Conservation (phyloP, 2,888 invertebrate genomes). For the Epirrita christyi region DNA sequence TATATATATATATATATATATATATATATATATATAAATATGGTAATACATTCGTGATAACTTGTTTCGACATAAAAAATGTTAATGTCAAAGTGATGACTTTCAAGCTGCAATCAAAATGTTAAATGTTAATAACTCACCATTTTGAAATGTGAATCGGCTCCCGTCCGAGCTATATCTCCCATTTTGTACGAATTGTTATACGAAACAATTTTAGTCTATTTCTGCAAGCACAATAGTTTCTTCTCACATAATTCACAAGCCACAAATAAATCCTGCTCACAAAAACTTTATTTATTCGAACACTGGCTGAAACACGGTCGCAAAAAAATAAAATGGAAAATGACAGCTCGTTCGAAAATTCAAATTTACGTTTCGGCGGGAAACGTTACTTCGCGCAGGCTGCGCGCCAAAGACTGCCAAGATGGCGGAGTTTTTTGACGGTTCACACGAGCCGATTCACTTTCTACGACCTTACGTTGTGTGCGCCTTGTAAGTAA, state of each 20-base stretch:
- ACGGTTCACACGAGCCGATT: conserved; percentile 83
- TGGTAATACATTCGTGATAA: conserved; percentile 47
- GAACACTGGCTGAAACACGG: conserved; percentile 66
- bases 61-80: conserved; percentile 44
- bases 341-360: conserved; percentile 56
- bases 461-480: conserved; percentile 85
- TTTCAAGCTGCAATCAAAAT: conserved; percentile 10
- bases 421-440: conserved; percentile 83
- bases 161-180: conserved; percentile 68
- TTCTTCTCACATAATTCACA: conserved; percentile 76
- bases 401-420: conserved; percentile 78
- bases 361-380: conserved; percentile 65
- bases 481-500: conserved; percentile 81
- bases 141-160: conserved; percentile 66
- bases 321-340: conserved; percentile 54
- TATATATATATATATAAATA: conserved; percentile 42
- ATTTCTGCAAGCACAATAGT: conserved; percentile 54
- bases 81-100: conserved; percentile 1
- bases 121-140: conserved; percentile 54
- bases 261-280: conserved; percentile 56
- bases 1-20: conserved; percentile 42
- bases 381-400: conserved; percentile 76
- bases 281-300: conserved; percentile 43
- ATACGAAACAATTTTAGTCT: conserved; percentile 48
- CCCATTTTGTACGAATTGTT: conserved; percentile 59